Percentiles rank a stretch among this genome's conserved stretches.
phyloP scores from a whole-genome alignment of 2,888 invertebrate species.

The Erynnis tages region DNA sequence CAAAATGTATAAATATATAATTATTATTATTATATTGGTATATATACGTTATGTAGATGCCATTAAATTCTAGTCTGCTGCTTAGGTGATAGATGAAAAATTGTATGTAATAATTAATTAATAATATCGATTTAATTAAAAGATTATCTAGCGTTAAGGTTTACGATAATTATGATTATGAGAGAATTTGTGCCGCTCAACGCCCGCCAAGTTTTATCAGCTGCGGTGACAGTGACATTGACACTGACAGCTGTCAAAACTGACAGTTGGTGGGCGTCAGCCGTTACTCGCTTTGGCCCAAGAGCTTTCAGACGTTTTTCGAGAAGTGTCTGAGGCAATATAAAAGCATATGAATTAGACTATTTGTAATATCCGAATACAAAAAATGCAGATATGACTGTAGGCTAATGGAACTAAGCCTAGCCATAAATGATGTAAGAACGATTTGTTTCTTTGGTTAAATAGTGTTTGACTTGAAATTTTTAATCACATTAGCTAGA shows the following conservation, averaged over 20 bases:
- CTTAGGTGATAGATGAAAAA: conserved; percentile 58
- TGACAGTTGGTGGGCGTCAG: conserved; percentile 31
- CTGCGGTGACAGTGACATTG: too few relatives aligned
- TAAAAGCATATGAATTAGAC: too few relatives aligned
- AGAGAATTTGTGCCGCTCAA: conserved; percentile 46
- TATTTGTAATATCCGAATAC: too few relatives aligned
- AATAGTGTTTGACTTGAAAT: too few relatives aligned
- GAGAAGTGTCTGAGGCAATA: too few relatives aligned
- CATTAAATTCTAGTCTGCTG: conserved; percentile 76
- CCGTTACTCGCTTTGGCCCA: conserved; percentile 44
- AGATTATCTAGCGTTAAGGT: conserved; percentile 57
- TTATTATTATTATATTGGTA: conserved; percentile 46
- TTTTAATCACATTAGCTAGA: too few relatives aligned
- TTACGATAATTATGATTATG: conserved; percentile 50
- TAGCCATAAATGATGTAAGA: too few relatives aligned
- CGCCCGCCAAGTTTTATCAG: too few relatives aligned
- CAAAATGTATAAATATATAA: conserved; percentile 45
- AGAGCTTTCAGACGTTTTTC: too few relatives aligned
- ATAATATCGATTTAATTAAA: conserved; percentile 43
- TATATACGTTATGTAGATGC: conserved; percentile 62
- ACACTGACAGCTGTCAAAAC: conserved; percentile 20
- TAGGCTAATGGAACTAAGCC: too few relatives aligned
- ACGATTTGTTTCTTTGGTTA: too few relatives aligned
- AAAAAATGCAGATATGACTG: too few relatives aligned
- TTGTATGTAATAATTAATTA: conserved; percentile 60